A percentile compares a stretch with the other conserved stretches of the same genome.
Conservation (phyloP, 1,140 invertebrate species). For the Trachymyrmex cornetzi region DNA sequence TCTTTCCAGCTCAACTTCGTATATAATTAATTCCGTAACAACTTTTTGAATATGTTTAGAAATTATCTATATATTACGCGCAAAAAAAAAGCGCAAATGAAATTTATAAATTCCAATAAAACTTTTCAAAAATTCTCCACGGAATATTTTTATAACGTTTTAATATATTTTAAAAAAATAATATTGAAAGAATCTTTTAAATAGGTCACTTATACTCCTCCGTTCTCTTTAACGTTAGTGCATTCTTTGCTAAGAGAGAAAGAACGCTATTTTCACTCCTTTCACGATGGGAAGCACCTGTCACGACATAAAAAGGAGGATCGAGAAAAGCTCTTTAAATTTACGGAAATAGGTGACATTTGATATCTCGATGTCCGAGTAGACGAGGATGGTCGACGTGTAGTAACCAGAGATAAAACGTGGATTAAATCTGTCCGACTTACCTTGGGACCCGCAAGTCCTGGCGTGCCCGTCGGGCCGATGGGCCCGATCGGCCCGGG, state of each 20-base stretch:
- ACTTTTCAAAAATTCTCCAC: background rate
- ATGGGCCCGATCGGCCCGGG: conserved; percentile 90
- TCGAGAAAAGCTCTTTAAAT: conserved; percentile 19
- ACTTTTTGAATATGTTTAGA: background rate
- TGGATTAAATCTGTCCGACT: conserved; percentile 66
- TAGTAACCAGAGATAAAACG: conserved; percentile 47
- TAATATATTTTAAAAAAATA: background rate
- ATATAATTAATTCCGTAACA: background rate
- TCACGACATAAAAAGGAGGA: background rate
- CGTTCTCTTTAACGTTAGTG: background rate
- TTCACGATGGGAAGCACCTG: background rate
- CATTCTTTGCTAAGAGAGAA: background rate
- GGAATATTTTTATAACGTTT: background rate
- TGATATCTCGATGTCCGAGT: conserved; percentile 13
- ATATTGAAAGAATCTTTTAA: background rate
- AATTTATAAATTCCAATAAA: background rate
- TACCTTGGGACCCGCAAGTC: conserved; percentile 91
- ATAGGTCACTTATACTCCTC: background rate
- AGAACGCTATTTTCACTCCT: conserved; percentile 7
- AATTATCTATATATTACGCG: background rate
- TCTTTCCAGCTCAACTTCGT: background rate
- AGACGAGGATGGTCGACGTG: background rate
- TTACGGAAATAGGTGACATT: conserved; percentile 14
- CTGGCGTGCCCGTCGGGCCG: conserved; percentile 90
- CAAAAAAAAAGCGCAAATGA: background rate